Percentiles rank a stretch among this genome's conserved stretches.
Evolutionary conservation across 2,888 invertebrate genomes (phyloP).

Genomic region (Zonitis immaculata): DNA sequence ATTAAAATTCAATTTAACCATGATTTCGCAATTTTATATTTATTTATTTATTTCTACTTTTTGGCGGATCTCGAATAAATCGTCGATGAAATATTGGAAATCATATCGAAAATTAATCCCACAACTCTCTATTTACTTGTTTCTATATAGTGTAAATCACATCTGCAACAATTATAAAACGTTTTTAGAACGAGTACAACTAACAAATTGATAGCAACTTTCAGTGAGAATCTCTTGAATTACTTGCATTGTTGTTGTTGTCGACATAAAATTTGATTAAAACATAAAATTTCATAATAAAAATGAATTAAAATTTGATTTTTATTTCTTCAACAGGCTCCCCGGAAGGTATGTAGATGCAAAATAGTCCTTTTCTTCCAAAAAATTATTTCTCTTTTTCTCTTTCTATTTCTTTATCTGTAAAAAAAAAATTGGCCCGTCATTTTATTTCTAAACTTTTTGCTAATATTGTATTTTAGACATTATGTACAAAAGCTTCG

Average conservation of each 20-base stretch:
- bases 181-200: not conserved
- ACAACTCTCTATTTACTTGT: not conserved
- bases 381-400: not conserved
- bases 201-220: not conserved
- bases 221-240: not conserved
- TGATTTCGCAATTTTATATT: no score
- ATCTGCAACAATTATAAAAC: not conserved
- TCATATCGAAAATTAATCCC: no score
- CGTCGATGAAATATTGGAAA: no score
- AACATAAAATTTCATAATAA: not conserved
- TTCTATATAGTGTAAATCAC: not conserved
- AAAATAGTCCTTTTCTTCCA: not conserved
- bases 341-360: slow-evolving; percentile 48
- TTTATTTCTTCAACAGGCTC: slow-evolving; percentile 47
- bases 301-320: slow-evolving; percentile 25
- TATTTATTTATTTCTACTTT: no score
- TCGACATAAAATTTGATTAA: not conserved
- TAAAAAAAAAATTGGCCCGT: no score
- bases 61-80: no score
- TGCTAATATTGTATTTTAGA: no score
- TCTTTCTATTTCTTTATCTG: not conserved
- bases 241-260: not conserved
- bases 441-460: no score
- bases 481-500: no score
- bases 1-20: no score